A percentile compares a stretch with the other conserved stretches of the same genome.
Evolutionary conservation across 2,113 vertebrate genomes (phyloP).

Genomic region (Dolichallabes microphthalmus): DNA sequence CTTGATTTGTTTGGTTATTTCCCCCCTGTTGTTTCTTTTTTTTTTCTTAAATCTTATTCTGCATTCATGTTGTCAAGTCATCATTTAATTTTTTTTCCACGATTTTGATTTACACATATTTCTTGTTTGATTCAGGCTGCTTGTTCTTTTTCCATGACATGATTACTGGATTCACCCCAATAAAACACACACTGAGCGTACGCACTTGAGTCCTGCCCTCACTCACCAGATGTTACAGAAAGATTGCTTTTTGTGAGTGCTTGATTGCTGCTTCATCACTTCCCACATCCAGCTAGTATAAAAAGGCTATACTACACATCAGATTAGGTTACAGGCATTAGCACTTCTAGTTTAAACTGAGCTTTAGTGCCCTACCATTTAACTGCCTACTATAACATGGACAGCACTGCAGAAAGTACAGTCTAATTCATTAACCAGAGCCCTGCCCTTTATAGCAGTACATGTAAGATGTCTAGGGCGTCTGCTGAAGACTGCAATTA

Average conservation of each 20-base stretch:
- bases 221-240: background rate
- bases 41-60: background rate
- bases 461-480: background rate
- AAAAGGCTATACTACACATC: background rate
- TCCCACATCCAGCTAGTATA: no score
- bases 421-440: constrained; percentile 2
- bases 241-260: background rate
- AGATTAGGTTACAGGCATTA: constrained; percentile 5
- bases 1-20: background rate
- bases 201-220: background rate
- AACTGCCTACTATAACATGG: background rate
- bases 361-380: constrained; percentile 15
- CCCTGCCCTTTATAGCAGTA: background rate
- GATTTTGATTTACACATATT: background rate
- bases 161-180: background rate
- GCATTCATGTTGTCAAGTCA: background rate
- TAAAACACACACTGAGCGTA: background rate
- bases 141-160: background rate
- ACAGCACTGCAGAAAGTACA: background rate
- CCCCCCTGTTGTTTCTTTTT: background rate
- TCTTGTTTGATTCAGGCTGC: background rate
- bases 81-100: background rate
- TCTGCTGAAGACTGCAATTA: constrained; percentile 5
- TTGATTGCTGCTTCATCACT: constrained; percentile 4
- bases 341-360: constrained; percentile 18